Evolutionary conservation across 2,888 invertebrate genomes (phyloP), one percentile per base, ranked within the genome.

Genomic region (Nezara viridula): DNA sequence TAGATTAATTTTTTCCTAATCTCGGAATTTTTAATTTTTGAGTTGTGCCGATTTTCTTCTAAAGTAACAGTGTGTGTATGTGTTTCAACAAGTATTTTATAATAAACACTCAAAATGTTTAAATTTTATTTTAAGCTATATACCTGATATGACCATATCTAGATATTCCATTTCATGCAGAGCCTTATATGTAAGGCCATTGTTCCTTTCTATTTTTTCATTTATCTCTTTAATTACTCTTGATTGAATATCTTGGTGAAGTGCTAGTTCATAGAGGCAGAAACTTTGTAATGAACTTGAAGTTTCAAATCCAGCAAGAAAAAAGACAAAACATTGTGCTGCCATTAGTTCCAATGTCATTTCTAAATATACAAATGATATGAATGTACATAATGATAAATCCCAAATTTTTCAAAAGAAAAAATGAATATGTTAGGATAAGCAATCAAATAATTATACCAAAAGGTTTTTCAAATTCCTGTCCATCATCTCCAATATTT

Each of bases 211-310:
- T 90, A 94, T 77, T 6, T 93, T 93, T 55, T 93, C 92, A 2
- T 91, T 90, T 40, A 95, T 93, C 92, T 95, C 95, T 1, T 91
- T 87, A 12, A 94, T 92, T 92, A 95, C 90, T 91, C 92, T 93
- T 0, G 93, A 92, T 90, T 95, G 95, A 14, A 94, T 91, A 7
- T 93, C 92, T 10, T 93, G 94, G 90, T 95, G 92, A 0, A 94
- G 92, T 0, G 94, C 94, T 87, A 95, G 92, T 92, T 94, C 94
- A 91, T 95, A 93, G 52, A 95, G 92, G 12, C 94, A 92, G 91
- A 94, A 95, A 44, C 94, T 94, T 86, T 95, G 93, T 0, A 94
- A 94, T 0, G 94, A 94, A 0, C 94, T 94, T 0, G 94, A 94
- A 0, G 94, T 94, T 91, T 94, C 94, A 91, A 93, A 94, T 1